Percentiles rank a stretch among this genome's conserved stretches.
These are phyloP conservation scores for Syngnathoides biaculeatus DNA, from an alignment of 2,113 vertebrate species.

Conservation along the genomic window DNA sequence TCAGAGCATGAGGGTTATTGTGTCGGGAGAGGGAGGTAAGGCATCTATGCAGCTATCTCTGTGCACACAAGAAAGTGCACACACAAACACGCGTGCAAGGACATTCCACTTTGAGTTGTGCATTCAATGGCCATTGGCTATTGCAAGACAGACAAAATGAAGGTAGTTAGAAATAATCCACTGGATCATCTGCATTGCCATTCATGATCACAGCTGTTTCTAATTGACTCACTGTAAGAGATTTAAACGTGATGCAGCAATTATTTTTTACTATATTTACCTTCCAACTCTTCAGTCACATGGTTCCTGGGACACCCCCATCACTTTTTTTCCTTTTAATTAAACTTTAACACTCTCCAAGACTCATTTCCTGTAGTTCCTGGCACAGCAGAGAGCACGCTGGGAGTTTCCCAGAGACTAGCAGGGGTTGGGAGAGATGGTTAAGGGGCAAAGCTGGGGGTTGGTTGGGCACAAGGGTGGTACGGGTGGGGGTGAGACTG, in stretches of 20 bases:
- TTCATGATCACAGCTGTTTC: constrained; percentile 64
- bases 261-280: constrained; percentile 42
- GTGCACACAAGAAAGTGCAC: constrained; percentile 14
- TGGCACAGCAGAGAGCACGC: constrained; percentile 63
- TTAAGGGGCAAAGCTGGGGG: constrained; percentile 36
- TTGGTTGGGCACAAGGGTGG: constrained; percentile 36
- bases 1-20: constrained; percentile 73
- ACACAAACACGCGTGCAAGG: constrained; percentile 13
- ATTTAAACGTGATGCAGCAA: constrained; percentile 39
- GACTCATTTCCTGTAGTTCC: constrained; percentile 76
- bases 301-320: constrained; percentile 74
- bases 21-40: constrained; percentile 65
- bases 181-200: constrained; percentile 40
- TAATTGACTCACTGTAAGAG: constrained; percentile 65
- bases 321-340: constrained; percentile 78
- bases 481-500: constrained; percentile 20
- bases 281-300: constrained; percentile 46
- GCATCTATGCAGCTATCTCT: constrained; percentile 61
- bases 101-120: constrained; percentile 37
- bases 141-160: constrained; percentile 42
- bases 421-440: constrained; percentile 59
- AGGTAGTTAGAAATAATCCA: constrained; percentile 54
- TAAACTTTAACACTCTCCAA: constrained; percentile 75
- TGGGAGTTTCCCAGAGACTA: constrained; percentile 70
- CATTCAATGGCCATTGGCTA: constrained; percentile 41